Conservation (phyloP, 2,113 vertebrate genomes). For the Tricholaema leucomelas region DNA sequence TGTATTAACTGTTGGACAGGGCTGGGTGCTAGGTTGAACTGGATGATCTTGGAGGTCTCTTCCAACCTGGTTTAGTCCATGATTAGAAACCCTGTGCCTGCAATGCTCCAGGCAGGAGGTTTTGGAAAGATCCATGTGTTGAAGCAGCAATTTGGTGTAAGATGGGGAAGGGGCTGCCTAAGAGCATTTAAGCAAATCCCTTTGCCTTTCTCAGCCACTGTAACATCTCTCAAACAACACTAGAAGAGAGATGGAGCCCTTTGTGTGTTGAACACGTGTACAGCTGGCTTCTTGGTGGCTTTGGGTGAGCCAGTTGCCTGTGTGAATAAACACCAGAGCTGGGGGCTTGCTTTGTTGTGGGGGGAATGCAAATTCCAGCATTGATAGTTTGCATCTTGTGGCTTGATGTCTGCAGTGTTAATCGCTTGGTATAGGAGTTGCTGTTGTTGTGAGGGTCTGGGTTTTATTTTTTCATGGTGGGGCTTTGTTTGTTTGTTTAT, state of each 20-base stretch:
- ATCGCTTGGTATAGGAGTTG: background rate
- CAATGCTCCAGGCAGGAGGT: background rate
- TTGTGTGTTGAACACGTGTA: background rate
- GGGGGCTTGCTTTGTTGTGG: background rate
- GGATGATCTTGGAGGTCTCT: no score
- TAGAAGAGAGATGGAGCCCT: background rate
- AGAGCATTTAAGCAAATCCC: background rate
- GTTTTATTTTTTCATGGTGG: background rate
- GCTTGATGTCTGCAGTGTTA: background rate
- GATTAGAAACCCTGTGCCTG: background rate
- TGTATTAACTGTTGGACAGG: constrained; percentile 3
- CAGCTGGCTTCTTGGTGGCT: background rate
- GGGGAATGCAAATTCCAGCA: background rate
- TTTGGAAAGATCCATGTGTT: background rate
- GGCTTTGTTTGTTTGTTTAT: background rate
- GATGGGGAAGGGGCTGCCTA: background rate
- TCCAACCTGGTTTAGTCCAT: no score
- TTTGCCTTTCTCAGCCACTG: background rate
- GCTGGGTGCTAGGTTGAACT: no score
- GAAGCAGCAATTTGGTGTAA: background rate
- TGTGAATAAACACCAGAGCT: background rate
- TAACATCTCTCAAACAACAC: background rate
- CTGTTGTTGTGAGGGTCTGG: background rate
- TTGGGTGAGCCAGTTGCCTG: background rate
- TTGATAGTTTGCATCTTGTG: background rate